Evolutionary conservation across 2,797 vertebrate species (phyloP), one percentile per base, ranked within the genome.

Genomic region (Hemibagrus guttatus): DNA sequence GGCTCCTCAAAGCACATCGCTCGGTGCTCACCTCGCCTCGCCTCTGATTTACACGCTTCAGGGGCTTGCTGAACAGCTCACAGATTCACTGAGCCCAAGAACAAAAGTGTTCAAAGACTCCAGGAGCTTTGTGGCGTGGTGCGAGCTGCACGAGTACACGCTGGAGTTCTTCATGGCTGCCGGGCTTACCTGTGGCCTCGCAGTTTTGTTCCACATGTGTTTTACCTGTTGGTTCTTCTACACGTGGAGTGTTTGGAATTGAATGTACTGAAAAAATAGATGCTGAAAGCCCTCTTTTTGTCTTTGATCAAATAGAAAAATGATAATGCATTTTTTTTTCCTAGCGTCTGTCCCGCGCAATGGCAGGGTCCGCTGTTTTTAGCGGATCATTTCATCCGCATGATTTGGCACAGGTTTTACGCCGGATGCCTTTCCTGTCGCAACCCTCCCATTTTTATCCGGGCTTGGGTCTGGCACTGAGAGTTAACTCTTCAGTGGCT

Each of bases 21-120:
- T 90, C 84, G 78, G 59, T 14, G 35, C 83, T 84, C 69, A 64
- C 63, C 52, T 59, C 69, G 69, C 63, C 52, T 59, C 84, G 54
- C 63, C 68, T 88, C 82, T 83, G 84, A 89, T 88, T 90, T 85
- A 80, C 85, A 87, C 61, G 78, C 71, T 82, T 84, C 81, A 68
- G 81, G 69, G 74, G 69, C 54, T 84, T 59, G 64, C 52, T 81
- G 35, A 66, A 75, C 68, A 81, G 39, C 54, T 74, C 58, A 58
- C 39, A 61, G 39, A 74, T 61, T 84, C 56, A 3, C n/a, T 3
- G 26, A 58, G 17, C 26, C 69, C 69, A 16, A 75, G 83, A 72
- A 74, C 83, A 74, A 84, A 75, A n/a, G 16, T 13, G 28, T 81
- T 66, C 16, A 49, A 66, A 64, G 61, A 66, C 66, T 49, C 80